phyloP scores from a whole-genome alignment of 2,888 invertebrate genomes.

The Marronus borbonicus region DNA sequence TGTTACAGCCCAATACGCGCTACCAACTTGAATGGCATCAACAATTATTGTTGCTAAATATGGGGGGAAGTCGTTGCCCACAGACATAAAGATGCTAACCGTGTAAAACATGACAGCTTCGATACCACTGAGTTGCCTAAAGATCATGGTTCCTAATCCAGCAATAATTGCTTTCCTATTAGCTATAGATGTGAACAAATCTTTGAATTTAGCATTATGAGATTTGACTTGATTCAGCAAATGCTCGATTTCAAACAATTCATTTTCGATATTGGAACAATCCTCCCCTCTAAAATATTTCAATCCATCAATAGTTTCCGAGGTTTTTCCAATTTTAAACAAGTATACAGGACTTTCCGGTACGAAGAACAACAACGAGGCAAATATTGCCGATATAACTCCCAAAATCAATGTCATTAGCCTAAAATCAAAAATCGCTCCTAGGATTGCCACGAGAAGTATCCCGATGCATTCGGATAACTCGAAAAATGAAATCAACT shows the following conservation, averaged over 20 bases:
- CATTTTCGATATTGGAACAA: neutral
- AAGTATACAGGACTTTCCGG: slow-evolving; percentile 16
- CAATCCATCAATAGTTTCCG: neutral
- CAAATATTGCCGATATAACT: neutral
- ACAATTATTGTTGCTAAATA: slow-evolving; percentile 85
- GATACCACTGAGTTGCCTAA: neutral
- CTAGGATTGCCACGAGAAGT: slow-evolving; percentile 1
- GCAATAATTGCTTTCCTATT: slow-evolving; percentile 16
- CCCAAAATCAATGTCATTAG: neutral
- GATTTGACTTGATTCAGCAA: neutral
- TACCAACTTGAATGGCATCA: slow-evolving; percentile 85
- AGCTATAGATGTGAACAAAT: neutral
- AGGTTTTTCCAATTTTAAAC: slow-evolving; percentile 4
- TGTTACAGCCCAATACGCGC: slow-evolving; percentile 79
- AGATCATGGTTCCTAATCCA: neutral
- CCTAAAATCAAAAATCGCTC: neutral
- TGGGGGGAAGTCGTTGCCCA: slow-evolving; percentile 66
- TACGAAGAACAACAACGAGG: neutral
- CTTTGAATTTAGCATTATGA: neutral
- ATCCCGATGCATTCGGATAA: neutral
- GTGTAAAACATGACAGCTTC: slow-evolving; percentile 5
- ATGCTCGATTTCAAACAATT: slow-evolving; percentile 5
- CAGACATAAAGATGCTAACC: neutral
- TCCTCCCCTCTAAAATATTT: slow-evolving; percentile 5
- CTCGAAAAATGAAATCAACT: neutral